These are phyloP conservation scores for Eristalis pertinax DNA, from an alignment of 2,888 invertebrate genomes.

Conservation along the genomic window DNA sequence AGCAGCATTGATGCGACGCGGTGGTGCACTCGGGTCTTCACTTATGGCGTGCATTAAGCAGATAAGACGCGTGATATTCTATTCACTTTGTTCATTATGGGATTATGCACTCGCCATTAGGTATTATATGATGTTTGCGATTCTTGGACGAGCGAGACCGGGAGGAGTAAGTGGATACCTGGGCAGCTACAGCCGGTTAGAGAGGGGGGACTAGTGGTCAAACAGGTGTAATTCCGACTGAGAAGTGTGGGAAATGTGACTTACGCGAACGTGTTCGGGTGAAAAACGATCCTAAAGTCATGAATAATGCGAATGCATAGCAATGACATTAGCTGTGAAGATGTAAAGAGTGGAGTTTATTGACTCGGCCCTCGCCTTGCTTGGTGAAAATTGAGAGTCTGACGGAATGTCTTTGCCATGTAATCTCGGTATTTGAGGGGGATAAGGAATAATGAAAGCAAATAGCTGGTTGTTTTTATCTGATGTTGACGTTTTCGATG, in stretches of 20 bases:
- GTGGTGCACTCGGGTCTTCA: constrained; percentile 20
- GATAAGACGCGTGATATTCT: constrained; percentile 49
- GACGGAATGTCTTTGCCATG: not conserved
- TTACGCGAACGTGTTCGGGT: constrained; percentile 58
- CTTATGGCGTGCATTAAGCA: constrained; percentile 7
- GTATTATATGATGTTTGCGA: constrained; percentile 62
- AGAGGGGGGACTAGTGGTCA: constrained; percentile 21
- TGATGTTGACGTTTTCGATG: not conserved
- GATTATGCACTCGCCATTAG: constrained; percentile 70
- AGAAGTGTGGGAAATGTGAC: constrained; percentile 60
- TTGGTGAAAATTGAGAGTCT: not conserved
- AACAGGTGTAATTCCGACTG: constrained; percentile 63
- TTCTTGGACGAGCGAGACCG: constrained; percentile 18
- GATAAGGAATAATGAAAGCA: not conserved
- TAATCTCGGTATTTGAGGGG: not conserved
- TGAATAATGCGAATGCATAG: constrained; percentile 12
- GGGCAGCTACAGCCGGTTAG: constrained; percentile 5
- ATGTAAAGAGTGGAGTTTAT: constrained; percentile 43
- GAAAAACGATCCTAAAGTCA: constrained; percentile 54
- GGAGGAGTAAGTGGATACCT: constrained; percentile 31
- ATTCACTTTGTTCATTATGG: constrained; percentile 64
- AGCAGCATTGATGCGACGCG: constrained; percentile 10
- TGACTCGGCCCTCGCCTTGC: constrained; percentile 14
- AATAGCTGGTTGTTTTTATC: not conserved
- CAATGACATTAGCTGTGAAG: constrained; percentile 55